Base-by-base conservation (phyloP, 2,113 vertebrate species). In the Laticauda laticaudata region DNA sequence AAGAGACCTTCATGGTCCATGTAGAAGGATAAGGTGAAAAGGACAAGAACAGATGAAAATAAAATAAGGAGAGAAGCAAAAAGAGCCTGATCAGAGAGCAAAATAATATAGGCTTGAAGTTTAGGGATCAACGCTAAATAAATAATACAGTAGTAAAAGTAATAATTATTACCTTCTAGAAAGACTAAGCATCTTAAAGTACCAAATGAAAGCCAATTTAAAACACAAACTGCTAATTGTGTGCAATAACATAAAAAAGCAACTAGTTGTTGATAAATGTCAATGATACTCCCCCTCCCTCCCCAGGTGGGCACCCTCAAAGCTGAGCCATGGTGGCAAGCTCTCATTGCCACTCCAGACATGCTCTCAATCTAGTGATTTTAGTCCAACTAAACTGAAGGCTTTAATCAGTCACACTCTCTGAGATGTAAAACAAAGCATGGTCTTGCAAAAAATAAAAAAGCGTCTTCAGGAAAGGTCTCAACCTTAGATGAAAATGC, bases 1-100 rank as follows among this genome's bases (percentile, higher is more conserved):
- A 95, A 98, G 98, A 98, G 98, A 98, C 97, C 98, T 98, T 97
- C 95, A 97, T 96, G 97, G 95, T 94, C 97, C 97, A 97, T 97
- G 97, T 95, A 95, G 96, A 96, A 95, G 98, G 97, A 97, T 92
- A 96, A 91, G 69, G 92, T 96, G 96, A 96, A 97, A 97, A 95
- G 97, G 95, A 97, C 95, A 94, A 95, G 95, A 95, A 95, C 96
- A 96, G 96, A 97, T 97, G 96, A 96, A 94, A 96, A 96, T 95
- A 96, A 96, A 97, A 97, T 94, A 97, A 95, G 95, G 95, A 95
- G 95, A 96, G 95, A 95, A 96, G 96, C 95, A 97, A 96, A 97
- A 95, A 95, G 93, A 95, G 96, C 95, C 95, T 90, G 97, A 95
- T 94, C 92, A 96, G 95, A 96, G 92, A 96, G 91, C 94, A 95